phyloP scores from a whole-genome alignment of 1,140 invertebrate species.

The Carcinoscorpius rotundicauda region DNA sequence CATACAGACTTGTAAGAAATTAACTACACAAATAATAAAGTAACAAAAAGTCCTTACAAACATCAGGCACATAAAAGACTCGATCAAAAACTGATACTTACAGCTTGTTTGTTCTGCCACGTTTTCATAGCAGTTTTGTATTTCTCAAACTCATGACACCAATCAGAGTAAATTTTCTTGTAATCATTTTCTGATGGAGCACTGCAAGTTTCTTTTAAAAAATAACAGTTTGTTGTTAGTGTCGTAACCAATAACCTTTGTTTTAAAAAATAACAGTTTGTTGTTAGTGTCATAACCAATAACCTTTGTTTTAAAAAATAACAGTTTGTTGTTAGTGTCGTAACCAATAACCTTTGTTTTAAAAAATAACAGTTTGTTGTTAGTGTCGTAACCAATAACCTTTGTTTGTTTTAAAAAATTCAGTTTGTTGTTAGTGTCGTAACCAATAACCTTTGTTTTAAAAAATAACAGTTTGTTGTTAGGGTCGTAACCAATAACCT shows the following conservation, averaged over 20 bases:
- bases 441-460: conserved; percentile 40
- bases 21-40: too few species aligned
- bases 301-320: neutral
- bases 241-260: neutral
- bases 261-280: neutral
- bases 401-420: neutral
- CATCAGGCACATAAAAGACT: too few species aligned
- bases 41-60: too few species aligned
- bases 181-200: conserved; percentile 54
- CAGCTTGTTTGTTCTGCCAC: conserved; percentile 87
- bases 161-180: conserved; percentile 90
- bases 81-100: conserved; percentile 40
- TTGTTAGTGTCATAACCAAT: neutral
- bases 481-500: neutral
- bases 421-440: neutral
- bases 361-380: neutral
- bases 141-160: conserved; percentile 93
- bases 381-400: neutral
- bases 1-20: neutral
- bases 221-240: conserved; percentile 38
- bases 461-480: conserved; percentile 46
- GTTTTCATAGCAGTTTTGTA: conserved; percentile 90
- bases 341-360: neutral
- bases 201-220: conserved; percentile 49
- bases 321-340: neutral